Evolutionary conservation across 2,113 vertebrate genomes (phyloP), one percentile per base, ranked within the genome.

Genomic region (Asarcornis scutulata): DNA sequence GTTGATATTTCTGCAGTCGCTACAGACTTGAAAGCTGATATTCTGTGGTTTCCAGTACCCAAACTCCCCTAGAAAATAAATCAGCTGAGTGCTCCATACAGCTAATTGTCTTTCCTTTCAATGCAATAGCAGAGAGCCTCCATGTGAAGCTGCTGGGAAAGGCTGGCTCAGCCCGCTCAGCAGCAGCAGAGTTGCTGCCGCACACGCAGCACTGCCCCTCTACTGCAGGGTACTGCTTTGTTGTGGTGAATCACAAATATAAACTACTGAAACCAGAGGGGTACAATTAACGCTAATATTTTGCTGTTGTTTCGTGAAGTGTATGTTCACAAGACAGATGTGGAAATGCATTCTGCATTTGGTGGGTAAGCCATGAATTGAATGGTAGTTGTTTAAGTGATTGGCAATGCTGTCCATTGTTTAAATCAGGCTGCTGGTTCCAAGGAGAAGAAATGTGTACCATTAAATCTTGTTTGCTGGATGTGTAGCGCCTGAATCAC

Each of bases 121-220:
- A 7, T 42, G 56, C 10, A 20, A 6, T 2, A 7, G 64, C 3
- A 5, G 40, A 38, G 31, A n/a, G 20, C 26, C 17, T 42, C 32
- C 2, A 46, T 0, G 7, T 32, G 3, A 26, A 34, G 67, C 26
- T 66, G 62, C 13, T 25, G 71, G 38, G 36, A 17, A 26, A 62
- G 44, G 52, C 23, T 7, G 5, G 31, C 23, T 22, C 42, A 17
- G 27, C 42, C 6, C 7, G 32, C 60, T 7, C 1, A 0, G 50
- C 0, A 2, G 55, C 3, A 0, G 22, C 27, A 2, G 2, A 6
- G 44, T 42, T 14, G 60, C 34, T 36, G 56, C 31, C 13, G 40
- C 50, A 20, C 29, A 11, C 5, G 2, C 20, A 3, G 27, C 3
- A 6, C 44, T 48, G 36, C 50, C n/a, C 5, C 15, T 7, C 27